Evolutionary conservation across 1,140 invertebrate genomes (phyloP).

Genomic region (Drosophila equinoxialis): DNA sequence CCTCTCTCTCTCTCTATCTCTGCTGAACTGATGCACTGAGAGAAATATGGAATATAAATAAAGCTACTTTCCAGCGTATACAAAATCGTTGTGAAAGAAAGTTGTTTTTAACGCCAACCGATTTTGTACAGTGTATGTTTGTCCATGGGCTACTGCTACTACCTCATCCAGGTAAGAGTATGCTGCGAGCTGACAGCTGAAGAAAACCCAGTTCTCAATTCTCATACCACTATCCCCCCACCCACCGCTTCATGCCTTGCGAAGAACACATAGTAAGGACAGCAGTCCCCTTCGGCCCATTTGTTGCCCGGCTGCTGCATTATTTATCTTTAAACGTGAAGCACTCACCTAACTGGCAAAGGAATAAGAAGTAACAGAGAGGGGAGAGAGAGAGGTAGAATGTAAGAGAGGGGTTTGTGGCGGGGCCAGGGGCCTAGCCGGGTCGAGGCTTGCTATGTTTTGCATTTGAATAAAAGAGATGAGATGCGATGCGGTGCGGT

Average conservation of each 20-base stretch:
- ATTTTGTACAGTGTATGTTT: not conserved
- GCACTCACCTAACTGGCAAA: conserved; percentile 44
- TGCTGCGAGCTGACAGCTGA: conserved; percentile 57
- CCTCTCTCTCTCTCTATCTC: not conserved
- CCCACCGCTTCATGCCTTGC: not conserved
- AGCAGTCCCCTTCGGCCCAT: conserved; percentile 7
- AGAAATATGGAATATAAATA: not conserved
- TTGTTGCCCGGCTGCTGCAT: conserved; percentile 56
- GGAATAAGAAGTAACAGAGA: conserved; percentile 12
- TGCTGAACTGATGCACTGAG: not conserved
- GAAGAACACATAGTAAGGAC: no score
- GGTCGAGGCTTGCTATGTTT: conserved; percentile 68
- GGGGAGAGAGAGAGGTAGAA: conserved; percentile 17
- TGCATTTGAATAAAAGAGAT: conserved; percentile 70
- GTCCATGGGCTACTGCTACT: not conserved
- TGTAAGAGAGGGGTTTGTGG: conserved; percentile 9
- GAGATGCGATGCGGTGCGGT: conserved; percentile 1
- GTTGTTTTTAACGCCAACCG: no score
- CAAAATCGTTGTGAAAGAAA: no score
- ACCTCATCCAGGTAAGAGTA: conserved; percentile 24
- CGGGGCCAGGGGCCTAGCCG: conserved; percentile 1
- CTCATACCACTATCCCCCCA: not conserved
- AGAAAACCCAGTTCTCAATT: conserved; percentile 54
- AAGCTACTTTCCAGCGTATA: no score
- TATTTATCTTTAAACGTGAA: conserved; percentile 66